A percentile compares a stretch with the other conserved stretches of the same genome.
Evolutionary conservation across 2,113 vertebrate genomes (phyloP).

Genomic region (Cisticola juncidis): DNA sequence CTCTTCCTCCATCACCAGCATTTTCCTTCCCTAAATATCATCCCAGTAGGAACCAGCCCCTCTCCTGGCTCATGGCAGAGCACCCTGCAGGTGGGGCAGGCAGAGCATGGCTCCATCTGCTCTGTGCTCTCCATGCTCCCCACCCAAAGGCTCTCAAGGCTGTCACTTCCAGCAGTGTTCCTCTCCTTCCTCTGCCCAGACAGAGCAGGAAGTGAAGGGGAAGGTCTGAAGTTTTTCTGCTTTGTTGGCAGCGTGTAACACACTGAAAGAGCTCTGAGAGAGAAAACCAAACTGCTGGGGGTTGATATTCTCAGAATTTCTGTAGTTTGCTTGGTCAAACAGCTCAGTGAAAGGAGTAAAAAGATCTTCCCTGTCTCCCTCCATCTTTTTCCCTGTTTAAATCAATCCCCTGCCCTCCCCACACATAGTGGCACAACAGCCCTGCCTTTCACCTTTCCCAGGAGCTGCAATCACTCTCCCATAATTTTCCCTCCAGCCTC

Average conservation of each 20-base stretch:
- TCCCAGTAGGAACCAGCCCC: neutral
- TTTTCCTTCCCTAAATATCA: neutral
- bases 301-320: neutral
- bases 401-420: neutral
- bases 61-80: neutral
- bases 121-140: neutral
- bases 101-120: neutral
- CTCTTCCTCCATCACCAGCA: neutral
- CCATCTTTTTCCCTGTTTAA: neutral
- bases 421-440: neutral
- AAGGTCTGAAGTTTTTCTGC: neutral
- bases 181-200: neutral
- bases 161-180: neutral
- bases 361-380: neutral
- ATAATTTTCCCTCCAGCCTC: neutral
- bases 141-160: neutral
- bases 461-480: neutral
- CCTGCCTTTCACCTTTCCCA: neutral
- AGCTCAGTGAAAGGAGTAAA: neutral
- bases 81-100: neutral
- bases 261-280: neutral
- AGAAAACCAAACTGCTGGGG: neutral
- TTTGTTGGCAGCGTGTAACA: neutral
- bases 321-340: neutral
- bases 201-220: neutral